Conservation (phyloP, 1,140 invertebrate genomes). For the Drosophila melanica region DNA sequence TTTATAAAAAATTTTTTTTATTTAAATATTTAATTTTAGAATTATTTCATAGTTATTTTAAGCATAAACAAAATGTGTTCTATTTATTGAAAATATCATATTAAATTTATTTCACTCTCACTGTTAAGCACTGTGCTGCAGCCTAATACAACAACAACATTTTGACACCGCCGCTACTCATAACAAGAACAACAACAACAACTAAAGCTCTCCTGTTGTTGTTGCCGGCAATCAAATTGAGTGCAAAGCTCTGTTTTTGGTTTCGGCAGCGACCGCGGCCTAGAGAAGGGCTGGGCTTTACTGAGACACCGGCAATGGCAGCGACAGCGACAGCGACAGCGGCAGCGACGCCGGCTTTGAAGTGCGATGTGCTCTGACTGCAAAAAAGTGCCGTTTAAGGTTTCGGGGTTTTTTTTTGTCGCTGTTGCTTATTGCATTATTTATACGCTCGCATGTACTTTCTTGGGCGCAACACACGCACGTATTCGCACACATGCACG, state of each 20-base stretch:
- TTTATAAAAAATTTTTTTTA: neutral
- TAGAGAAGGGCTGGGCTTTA: slow-evolving; percentile 32
- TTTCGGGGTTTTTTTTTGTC: slow-evolving; percentile 63
- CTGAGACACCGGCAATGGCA: slow-evolving; percentile 1
- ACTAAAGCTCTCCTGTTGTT: slow-evolving; percentile 40
- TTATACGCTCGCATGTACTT: slow-evolving; percentile 53
- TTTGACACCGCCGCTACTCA: slow-evolving; percentile 21
- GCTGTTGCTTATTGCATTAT: slow-evolving; percentile 68
- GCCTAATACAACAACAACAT: slow-evolving; percentile 46
- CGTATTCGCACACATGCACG: neutral
- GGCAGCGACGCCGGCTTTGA: slow-evolving; percentile 48
- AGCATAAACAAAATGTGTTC: neutral
- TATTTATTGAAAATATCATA: neutral
- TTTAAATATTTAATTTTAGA: neutral
- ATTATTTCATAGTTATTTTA: neutral
- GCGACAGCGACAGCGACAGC: neutral
- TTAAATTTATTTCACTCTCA: neutral
- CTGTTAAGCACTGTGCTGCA: slow-evolving; percentile 42
- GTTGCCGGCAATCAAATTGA: slow-evolving; percentile 62
- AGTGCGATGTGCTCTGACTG: slow-evolving; percentile 71
- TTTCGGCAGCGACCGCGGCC: slow-evolving; percentile 45
- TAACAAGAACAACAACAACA: slow-evolving; percentile 14
- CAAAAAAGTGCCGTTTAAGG: slow-evolving; percentile 71
- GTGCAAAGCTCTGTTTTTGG: slow-evolving; percentile 71
- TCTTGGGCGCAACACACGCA: slow-evolving; percentile 49